These are phyloP conservation scores for Rhagonycha lutea DNA, from an alignment of 2,888 invertebrate genomes.

Conservation along the genomic window DNA sequence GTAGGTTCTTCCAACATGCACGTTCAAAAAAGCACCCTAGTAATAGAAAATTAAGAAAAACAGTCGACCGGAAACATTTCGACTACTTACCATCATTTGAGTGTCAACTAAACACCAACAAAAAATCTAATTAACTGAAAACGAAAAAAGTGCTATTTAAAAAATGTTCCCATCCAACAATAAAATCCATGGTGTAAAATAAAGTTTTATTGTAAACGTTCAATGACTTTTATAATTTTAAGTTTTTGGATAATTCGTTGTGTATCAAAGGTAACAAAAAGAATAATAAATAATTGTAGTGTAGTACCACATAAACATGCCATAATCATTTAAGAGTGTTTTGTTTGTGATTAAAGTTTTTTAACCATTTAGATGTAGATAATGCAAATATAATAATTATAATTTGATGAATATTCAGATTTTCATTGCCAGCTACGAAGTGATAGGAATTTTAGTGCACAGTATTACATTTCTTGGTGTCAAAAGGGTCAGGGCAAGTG, in stretches of 20 bases:
- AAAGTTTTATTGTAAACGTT: neutral
- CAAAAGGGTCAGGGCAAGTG: neutral
- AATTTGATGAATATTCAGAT: neutral
- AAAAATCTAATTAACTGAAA: neutral
- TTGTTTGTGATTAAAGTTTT: neutral
- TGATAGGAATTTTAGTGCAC: neutral
- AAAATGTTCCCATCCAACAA: neutral
- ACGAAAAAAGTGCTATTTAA: neutral
- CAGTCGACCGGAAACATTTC: neutral
- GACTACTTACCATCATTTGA: neutral
- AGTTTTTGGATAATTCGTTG: neutral
- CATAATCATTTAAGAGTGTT: neutral
- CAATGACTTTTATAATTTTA: neutral
- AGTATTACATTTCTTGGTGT: too few species aligned
- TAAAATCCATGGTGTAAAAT: neutral
- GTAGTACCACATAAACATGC: neutral
- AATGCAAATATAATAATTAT: neutral
- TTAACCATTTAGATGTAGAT: neutral
- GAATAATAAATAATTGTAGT: neutral
- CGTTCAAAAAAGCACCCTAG: neutral
- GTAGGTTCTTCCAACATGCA: neutral
- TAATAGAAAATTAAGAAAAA: neutral
- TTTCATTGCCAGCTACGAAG: neutral
- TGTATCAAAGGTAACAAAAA: neutral
- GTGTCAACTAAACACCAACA: neutral